Base-by-base conservation (phyloP, 2,797 vertebrate genomes). In the Octomys mimax region DNA sequence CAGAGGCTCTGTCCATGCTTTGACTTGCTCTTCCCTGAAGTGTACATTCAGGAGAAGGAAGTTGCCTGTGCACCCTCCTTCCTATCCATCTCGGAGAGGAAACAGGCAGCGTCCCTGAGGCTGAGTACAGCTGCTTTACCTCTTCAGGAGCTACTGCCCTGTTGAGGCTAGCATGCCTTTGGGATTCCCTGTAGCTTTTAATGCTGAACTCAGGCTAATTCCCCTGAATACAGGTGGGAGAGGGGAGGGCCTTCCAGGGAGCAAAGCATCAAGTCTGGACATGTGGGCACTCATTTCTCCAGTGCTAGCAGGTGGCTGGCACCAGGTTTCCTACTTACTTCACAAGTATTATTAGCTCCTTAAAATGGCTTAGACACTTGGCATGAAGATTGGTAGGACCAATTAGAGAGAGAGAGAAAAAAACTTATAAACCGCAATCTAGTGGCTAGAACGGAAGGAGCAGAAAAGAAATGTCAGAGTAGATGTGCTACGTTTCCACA, bases 341-440 rank as follows among this genome's bases (percentile, higher is more conserved):
- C 13, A 64, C 46, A 87, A 61, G 77, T 24, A 78, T 68, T 24
- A 78, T 68, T 79, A 95, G 81, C 36, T 21, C 28, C 36, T 90
- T 85, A 91, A 80, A 96, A 49, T 31, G 59, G 66, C 62, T 71
- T 77, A 92, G 68, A 82, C 2, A 57, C 31, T 81, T 96, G 87
- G 16, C 61, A 49, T 31, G 21, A 70, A 75, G 64, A 42, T 3
- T 68, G 66, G 9, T 84, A 87, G 26, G 83, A 77, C 66, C 77
- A 90, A 70, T 90, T 79, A 93, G 81, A 88, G 89, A 92, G 81
- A 90, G 89, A 91, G n/a, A 92, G 4, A 93, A 93, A 94, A 86
- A n/a, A 90, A 64, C 14, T 31, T 87, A 42, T 83, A 96, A 94
- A 94, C 95, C 85, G 1, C 91, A 91, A 73, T 95, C 83, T 92